These are phyloP conservation scores for Antennarius striatus DNA, from an alignment of 2,113 vertebrate genomes.

Conservation along the genomic window DNA sequence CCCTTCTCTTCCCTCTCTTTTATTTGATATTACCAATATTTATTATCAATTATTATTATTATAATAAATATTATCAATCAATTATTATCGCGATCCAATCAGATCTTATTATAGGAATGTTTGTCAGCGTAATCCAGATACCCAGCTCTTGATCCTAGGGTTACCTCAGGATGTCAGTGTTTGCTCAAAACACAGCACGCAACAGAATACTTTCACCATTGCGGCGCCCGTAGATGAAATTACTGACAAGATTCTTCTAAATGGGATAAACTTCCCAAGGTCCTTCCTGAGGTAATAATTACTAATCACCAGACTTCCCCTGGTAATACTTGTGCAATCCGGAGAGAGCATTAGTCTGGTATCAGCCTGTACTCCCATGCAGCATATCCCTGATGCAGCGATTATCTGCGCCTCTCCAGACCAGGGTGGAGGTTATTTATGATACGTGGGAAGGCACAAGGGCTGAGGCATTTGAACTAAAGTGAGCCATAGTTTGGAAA, in stretches of 20 bases:
- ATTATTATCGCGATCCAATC: not conserved
- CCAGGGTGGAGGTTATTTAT: slow-evolving; percentile 69
- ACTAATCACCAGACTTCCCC: slow-evolving; percentile 57
- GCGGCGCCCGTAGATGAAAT: slow-evolving; percentile 31
- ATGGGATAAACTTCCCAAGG: slow-evolving; percentile 50
- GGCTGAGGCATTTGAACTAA: slow-evolving; percentile 66
- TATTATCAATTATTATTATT: no score
- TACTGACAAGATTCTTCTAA: slow-evolving; percentile 41
- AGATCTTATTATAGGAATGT: not conserved
- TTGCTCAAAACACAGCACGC: slow-evolving; percentile 13
- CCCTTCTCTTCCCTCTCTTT: no score
- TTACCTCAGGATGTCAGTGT: slow-evolving; percentile 9
- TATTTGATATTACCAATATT: no score
- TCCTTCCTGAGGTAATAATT: slow-evolving; percentile 59
- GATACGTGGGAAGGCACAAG: slow-evolving; percentile 62
- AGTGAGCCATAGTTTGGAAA: slow-evolving; percentile 62
- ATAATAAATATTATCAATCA: no score
- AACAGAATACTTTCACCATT: slow-evolving; percentile 15
- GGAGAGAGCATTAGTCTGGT: slow-evolving; percentile 61
- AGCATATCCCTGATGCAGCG: slow-evolving; percentile 59
- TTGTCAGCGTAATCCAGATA: not conserved
- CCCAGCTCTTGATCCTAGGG: not conserved
- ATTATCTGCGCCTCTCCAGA: slow-evolving; percentile 56
- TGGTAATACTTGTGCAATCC: slow-evolving; percentile 40
- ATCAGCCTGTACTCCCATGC: slow-evolving; percentile 42